Evolutionary conservation across 2,888 invertebrate species (phyloP).

Genomic region (Scaptomyza flava): DNA sequence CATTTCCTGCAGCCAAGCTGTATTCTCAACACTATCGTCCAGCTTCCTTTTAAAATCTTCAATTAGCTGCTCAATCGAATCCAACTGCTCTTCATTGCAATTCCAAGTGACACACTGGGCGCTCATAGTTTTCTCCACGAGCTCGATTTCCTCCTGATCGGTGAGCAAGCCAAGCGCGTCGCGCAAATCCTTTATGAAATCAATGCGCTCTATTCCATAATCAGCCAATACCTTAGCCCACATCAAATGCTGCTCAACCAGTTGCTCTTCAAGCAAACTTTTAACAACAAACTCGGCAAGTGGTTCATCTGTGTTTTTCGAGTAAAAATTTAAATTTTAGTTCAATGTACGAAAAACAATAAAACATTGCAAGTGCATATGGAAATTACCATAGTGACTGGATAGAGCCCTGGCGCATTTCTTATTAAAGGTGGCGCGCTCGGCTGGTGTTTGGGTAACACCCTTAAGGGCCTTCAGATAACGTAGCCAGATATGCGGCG

Average conservation of each 20-base stretch:
- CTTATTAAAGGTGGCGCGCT: conserved; percentile 20
- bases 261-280: conserved; percentile 19
- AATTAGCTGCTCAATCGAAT: conserved; percentile 10
- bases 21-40: not conserved
- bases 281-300: conserved; percentile 45
- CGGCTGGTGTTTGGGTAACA: conserved; percentile 52
- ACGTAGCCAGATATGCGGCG: conserved; percentile 52
- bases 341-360: not conserved
- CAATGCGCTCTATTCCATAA: conserved; percentile 49
- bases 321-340: not conserved
- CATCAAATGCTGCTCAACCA: conserved; percentile 17
- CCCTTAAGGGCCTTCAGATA: conserved; percentile 38
- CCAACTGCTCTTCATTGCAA: conserved; percentile 9
- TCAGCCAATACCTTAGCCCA: conserved; percentile 54
- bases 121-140: conserved; percentile 24
- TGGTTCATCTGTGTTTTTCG: conserved; percentile 25
- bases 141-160: not conserved
- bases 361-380: not conserved
- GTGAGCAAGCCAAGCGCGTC: not conserved
- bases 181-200: conserved; percentile 29
- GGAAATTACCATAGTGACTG: conserved; percentile 49
- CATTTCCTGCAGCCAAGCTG: conserved; percentile 26
- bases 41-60: conserved; percentile 33
- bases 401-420: conserved; percentile 41
- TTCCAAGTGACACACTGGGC: conserved; percentile 39